Conservation (phyloP, 2,888 invertebrate genomes). For the Spodoptera picta region DNA sequence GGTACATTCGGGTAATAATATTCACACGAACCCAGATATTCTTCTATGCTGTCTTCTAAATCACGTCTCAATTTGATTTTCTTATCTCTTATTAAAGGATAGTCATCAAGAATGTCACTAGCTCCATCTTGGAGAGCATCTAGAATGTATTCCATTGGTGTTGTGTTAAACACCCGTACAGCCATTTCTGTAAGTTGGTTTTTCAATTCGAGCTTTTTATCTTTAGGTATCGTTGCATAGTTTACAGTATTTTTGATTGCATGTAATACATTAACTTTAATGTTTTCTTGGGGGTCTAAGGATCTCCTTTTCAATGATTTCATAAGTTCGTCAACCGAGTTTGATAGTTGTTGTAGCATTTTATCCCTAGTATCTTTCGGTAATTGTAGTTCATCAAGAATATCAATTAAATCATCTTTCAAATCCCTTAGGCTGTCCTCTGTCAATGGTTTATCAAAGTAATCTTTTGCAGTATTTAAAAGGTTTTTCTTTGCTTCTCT, state of each 20-base stretch:
- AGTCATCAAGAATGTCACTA: conserved; percentile 1
- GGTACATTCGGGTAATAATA: too few species aligned
- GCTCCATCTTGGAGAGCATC: conserved; percentile 4
- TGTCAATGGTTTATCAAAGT: neutral
- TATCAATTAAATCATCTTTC: conserved; percentile 1
- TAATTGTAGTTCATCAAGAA: neutral
- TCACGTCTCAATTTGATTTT: conserved; percentile 2
- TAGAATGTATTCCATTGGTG: neutral
- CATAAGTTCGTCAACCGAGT: too few species aligned
- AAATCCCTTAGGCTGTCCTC: neutral
- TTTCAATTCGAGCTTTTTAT: conserved; percentile 5
- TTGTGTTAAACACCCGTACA: neutral
- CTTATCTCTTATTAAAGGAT: neutral
- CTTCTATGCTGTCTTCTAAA: neutral
- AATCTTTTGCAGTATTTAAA: neutral
- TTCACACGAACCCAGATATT: neutral
- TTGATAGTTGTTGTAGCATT: too few species aligned
- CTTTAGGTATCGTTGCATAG: neutral
- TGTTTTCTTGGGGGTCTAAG: too few species aligned
- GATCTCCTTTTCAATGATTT: too few species aligned
- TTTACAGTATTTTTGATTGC: neutral
- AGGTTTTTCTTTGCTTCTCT: neutral
- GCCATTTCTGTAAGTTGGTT: conserved; percentile 6
- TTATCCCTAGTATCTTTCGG: neutral
- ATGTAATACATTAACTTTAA: too few species aligned